Evolutionary conservation across 2,888 invertebrate species (phyloP), one percentile per base, ranked within the genome.

Genomic region (Xestia rhomboidea): DNA sequence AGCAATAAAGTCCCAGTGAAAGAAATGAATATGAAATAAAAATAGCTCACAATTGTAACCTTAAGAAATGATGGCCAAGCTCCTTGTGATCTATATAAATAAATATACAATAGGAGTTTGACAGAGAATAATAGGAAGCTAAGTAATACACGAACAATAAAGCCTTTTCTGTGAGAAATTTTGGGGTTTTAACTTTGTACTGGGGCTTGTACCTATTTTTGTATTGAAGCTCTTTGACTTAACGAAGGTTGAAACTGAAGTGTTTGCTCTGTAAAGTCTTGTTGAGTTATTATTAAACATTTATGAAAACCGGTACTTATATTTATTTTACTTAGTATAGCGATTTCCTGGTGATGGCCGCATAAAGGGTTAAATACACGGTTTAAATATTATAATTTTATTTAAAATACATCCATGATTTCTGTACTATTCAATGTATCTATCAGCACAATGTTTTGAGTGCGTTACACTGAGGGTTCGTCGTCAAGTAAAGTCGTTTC

Each of bases 91-190:
- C 87, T 89, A 85, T 89, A 82, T 83, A 87, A 92, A 90, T 85
- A 84, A 89, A 90, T 83, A 85, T 83, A 91, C 90, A 91, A 91
- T 87, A 87, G 86, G 68, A 78, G 83, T 89, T 89, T 87, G 87
- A 89, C 88, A 86, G 86, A 89, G 89, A 92, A 87, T 87, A 89
- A 91, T 91, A 88, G 85, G 79, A 73, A 76, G 76, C 75, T 67
- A 44, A 57, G 44, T 79, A 87, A 89, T 90, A 89, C 44, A 68
- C 77, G 76, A 79, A 88, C 87, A 90, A 90, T 83, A 78, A 77
- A 68, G 73, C 72, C 79, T 44, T 71, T 79, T 77, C 76, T 75
- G 51, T 41, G 18, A 74, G 81, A 79, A 73, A 83, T 86, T 81
- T 88, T 66, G 38, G 73, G 44, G 60, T 68, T 74, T 68, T 68